These are phyloP conservation scores for Pachyseris speciosa DNA, from an alignment of 64 coral and sea anemone genomes.

Conservation along the genomic window DNA sequence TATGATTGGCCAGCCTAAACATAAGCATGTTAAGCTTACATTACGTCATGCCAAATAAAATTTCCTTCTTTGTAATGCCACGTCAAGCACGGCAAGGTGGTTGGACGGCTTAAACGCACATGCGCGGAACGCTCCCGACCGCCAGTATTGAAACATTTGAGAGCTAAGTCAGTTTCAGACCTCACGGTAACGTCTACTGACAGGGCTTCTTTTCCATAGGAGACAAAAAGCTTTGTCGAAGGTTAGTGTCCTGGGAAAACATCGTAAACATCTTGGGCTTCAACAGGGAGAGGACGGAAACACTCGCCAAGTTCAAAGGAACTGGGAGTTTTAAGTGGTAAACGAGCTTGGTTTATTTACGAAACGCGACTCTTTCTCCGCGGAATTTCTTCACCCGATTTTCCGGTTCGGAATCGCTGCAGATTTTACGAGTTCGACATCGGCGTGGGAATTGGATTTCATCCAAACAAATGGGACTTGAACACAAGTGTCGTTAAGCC, in stretches of 20 bases:
- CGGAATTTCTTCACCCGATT: not conserved
- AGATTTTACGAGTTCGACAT: slow-evolving; percentile 18
- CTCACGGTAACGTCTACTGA: slow-evolving; percentile 60
- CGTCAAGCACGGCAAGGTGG: slow-evolving; percentile 94
- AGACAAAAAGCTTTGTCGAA: slow-evolving; percentile 92
- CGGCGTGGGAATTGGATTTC: not conserved
- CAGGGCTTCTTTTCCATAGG: slow-evolving; percentile 82
- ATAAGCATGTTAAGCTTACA: slow-evolving; percentile 93
- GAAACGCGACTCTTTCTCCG: slow-evolving; percentile 2
- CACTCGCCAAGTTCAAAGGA: not conserved
- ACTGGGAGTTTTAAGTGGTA: slow-evolving; percentile 24
- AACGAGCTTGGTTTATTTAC: slow-evolving; percentile 23
- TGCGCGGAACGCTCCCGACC: slow-evolving; percentile 48
- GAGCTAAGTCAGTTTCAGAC: slow-evolving; percentile 85
- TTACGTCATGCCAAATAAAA: slow-evolving; percentile 99
- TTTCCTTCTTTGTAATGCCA: slow-evolving; percentile 99
- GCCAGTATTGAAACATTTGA: slow-evolving; percentile 97
- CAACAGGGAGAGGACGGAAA: slow-evolving; percentile 19
- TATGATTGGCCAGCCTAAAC: slow-evolving; percentile 81
- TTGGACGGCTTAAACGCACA: slow-evolving; percentile 84
- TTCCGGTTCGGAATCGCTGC: not conserved
- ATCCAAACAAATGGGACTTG: slow-evolving; percentile 49
- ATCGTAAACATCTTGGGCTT: slow-evolving; percentile 26
- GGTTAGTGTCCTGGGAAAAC: slow-evolving; percentile 77
- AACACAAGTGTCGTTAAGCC: not conserved